These are phyloP conservation scores for Venustaconcha ellipsiformis DNA, from an alignment of 1,140 invertebrate genomes.

Conservation along the genomic window DNA sequence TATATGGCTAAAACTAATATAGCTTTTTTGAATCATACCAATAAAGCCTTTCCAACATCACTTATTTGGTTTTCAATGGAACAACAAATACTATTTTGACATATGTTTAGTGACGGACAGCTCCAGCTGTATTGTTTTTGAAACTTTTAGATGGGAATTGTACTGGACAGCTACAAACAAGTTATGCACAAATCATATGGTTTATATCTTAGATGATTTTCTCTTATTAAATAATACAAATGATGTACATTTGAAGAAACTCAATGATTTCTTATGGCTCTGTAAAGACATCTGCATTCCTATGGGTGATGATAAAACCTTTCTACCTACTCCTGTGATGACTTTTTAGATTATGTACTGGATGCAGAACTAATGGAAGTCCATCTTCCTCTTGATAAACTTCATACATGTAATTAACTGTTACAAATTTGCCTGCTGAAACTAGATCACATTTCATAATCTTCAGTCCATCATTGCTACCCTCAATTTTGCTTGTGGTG, in stretches of 20 bases:
- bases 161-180: constrained; percentile 17
- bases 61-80: constrained; percentile 34
- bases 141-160: constrained; percentile 23
- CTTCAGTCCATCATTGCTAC: constrained; percentile 18
- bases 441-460: neutral
- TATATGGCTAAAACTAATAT: constrained; percentile 34
- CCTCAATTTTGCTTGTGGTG: constrained; percentile 26
- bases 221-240: constrained; percentile 12
- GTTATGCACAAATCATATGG: neutral
- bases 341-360: constrained; percentile 3
- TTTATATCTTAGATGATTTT: constrained; percentile 36
- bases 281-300: constrained; percentile 6
- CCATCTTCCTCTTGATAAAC: neutral
- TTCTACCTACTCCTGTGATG: neutral
- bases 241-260: neutral
- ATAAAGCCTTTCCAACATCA: constrained; percentile 24
- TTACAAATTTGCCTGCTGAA: neutral
- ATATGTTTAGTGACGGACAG: constrained; percentile 11
- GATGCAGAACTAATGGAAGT: too few relatives aligned
- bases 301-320: constrained; percentile 1
- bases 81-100: constrained; percentile 22
- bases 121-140: constrained; percentile 12
- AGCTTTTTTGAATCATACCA: constrained; percentile 29
- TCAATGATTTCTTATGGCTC: neutral
- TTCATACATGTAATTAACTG: neutral